Conservation (phyloP, 2,113 vertebrate genomes). For the Centropus unirufus region DNA sequence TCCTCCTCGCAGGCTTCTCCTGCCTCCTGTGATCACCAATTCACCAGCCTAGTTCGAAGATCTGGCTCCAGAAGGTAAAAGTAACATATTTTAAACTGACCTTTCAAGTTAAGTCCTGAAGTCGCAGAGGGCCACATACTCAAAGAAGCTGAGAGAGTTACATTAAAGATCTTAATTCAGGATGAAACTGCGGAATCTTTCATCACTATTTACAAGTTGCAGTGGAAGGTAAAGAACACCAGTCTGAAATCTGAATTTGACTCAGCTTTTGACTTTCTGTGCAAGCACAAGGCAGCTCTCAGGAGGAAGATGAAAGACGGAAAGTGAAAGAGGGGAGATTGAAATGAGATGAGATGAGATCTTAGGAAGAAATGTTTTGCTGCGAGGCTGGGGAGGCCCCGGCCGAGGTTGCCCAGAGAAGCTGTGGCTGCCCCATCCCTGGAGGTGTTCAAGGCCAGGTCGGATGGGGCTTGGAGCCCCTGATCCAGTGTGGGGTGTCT, state of each 20-base stretch:
- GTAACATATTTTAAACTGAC: neutral
- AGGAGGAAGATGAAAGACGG: neutral
- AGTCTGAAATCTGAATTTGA: neutral
- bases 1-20: neutral
- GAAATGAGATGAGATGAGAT: too few relatives aligned
- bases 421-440: too few relatives aligned
- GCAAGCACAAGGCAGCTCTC: neutral
- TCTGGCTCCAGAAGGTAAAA: neutral
- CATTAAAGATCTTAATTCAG: neutral
- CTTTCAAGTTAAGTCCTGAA: neutral
- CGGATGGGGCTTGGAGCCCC: too few relatives aligned
- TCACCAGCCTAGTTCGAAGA: neutral
- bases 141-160: neutral
- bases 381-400: too few relatives aligned
- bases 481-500: too few relatives aligned
- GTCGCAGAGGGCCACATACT: neutral
- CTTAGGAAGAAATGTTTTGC: too few relatives aligned
- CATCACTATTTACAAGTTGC: neutral
- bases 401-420: too few relatives aligned
- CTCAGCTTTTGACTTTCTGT: neutral
- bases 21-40: neutral
- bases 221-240: neutral
- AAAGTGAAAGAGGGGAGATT: too few relatives aligned
- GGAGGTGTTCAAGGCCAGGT: too few relatives aligned
- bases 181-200: neutral